phyloP scores from a whole-genome alignment of 2,888 invertebrate species.

The Pristionchus japonicus region DNA sequence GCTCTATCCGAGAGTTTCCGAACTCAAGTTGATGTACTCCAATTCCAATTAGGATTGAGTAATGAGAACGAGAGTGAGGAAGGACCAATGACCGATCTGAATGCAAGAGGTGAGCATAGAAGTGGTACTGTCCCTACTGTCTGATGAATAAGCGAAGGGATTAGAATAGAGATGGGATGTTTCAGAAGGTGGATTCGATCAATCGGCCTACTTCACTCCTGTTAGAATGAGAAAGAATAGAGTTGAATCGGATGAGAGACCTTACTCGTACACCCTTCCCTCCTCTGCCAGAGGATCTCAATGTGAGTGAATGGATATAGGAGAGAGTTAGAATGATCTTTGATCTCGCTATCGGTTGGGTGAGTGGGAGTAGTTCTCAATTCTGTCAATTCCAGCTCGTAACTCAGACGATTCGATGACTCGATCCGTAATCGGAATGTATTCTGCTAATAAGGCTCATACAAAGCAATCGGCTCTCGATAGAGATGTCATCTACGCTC shows the following conservation, averaged over 20 bases:
- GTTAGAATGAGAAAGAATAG: slow-evolving; percentile 45
- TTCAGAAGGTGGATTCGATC: slow-evolving; percentile 9
- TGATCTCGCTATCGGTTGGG: not conserved
- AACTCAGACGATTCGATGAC: slow-evolving; percentile 37
- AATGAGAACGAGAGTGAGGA: slow-evolving; percentile 29
- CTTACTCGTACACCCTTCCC: slow-evolving; percentile 45
- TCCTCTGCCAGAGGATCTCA: slow-evolving; percentile 45
- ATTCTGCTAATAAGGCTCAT: slow-evolving; percentile 21
- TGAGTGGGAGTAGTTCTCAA: not conserved
- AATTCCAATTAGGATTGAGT: slow-evolving; percentile 39
- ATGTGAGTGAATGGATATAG: not conserved
- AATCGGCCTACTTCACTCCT: slow-evolving; percentile 37
- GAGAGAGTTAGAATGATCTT: not conserved
- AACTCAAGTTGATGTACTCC: slow-evolving; percentile 35
- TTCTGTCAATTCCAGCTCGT: not conserved
- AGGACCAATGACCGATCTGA: not conserved
- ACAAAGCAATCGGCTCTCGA: slow-evolving; percentile 5
- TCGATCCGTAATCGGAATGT: slow-evolving; percentile 47
- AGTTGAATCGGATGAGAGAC: not conserved
- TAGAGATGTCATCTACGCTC: slow-evolving; percentile 45
- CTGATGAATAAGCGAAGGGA: not conserved
- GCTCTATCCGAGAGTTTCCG: slow-evolving; percentile 13
- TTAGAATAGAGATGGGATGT: not conserved
- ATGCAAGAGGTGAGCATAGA: slow-evolving; percentile 1
- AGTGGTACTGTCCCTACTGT: too few species aligned